Evolutionary conservation across 1,140 invertebrate genomes (phyloP).

Genomic region (Listronotus oregonensis): DNA sequence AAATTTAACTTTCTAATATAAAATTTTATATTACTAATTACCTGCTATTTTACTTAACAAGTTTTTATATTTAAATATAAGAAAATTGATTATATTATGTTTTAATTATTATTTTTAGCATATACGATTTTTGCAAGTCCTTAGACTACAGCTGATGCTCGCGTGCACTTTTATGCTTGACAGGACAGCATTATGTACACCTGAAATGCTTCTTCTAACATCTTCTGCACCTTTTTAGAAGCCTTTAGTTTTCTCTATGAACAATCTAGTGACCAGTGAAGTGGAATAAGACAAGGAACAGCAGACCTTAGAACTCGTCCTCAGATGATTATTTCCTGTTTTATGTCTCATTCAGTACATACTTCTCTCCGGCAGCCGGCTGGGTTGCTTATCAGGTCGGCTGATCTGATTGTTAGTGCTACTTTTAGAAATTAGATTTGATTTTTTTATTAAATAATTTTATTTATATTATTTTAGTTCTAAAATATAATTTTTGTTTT

Average conservation of each 20-base stretch:
- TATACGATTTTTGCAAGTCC: constrained; percentile 17
- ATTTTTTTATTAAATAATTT: neutral
- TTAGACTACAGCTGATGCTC: constrained; percentile 25
- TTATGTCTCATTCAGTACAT: constrained; percentile 32
- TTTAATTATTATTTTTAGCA: neutral
- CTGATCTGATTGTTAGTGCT: constrained; percentile 27
- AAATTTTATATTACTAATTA: too few relatives aligned
- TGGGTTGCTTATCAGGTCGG: constrained; percentile 35
- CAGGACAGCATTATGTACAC: constrained; percentile 13
- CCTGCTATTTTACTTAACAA: too few relatives aligned
- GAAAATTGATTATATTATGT: too few relatives aligned
- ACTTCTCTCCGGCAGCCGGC: constrained; percentile 30
- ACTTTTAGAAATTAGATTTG: neutral
- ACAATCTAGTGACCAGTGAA: constrained; percentile 28
- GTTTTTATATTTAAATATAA: too few relatives aligned
- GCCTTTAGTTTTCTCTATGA: constrained; percentile 20
- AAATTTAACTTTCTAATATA: too few relatives aligned
- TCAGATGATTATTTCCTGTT: constrained; percentile 33
- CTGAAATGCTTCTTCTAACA: constrained; percentile 24
- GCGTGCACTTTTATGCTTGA: constrained; percentile 25
- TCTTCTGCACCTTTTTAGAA: constrained; percentile 29
- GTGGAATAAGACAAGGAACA: constrained; percentile 12
- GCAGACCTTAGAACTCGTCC: neutral
- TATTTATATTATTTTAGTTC: too few relatives aligned
- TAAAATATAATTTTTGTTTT: too few relatives aligned